phyloP scores from a whole-genome alignment of 1,140 invertebrate species.

The Drosophila insularis region DNA sequence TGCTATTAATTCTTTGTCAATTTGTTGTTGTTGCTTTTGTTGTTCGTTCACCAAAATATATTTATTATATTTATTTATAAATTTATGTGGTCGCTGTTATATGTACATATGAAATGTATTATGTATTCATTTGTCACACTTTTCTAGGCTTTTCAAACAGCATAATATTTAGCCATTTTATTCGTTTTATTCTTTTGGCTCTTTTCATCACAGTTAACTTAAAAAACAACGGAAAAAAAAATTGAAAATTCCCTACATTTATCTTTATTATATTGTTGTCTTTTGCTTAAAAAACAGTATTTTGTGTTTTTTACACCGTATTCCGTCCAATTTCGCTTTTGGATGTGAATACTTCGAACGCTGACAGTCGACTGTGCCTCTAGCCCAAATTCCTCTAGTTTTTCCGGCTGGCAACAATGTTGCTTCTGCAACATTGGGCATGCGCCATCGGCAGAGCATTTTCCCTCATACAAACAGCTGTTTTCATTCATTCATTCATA shows the following conservation, averaged over 20 bases:
- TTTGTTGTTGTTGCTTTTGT: conserved; percentile 17
- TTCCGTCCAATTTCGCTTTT: conserved; percentile 12
- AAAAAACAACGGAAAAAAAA: not conserved
- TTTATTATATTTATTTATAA: conserved; percentile 76
- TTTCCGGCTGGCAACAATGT: conserved; percentile 39
- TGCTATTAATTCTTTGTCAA: conserved; percentile 24
- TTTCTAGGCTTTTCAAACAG: not conserved
- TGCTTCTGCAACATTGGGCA: conserved; percentile 35
- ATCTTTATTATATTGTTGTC: not conserved
- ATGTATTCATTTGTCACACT: conserved; percentile 3
- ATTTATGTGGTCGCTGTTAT: conserved; percentile 42
- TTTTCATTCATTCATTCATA: conserved; percentile 50
- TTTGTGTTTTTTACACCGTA: not conserved
- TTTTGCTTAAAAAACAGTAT: not conserved
- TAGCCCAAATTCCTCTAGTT: conserved; percentile 34
- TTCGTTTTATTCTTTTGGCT: not conserved
- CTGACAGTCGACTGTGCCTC: conserved; percentile 56
- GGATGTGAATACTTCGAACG: conserved; percentile 53
- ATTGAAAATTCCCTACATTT: not conserved
- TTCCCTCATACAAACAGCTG: conserved; percentile 25
- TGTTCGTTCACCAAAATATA: conserved; percentile 45
- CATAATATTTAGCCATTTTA: not conserved
- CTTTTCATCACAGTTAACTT: not conserved
- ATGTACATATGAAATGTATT: conserved; percentile 6
- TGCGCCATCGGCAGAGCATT: conserved; percentile 24